Percentiles rank a stretch among this genome's conserved stretches.
phyloP scores from a whole-genome alignment of 2,888 invertebrate genomes.

The Scaptomyza tumidula region DNA sequence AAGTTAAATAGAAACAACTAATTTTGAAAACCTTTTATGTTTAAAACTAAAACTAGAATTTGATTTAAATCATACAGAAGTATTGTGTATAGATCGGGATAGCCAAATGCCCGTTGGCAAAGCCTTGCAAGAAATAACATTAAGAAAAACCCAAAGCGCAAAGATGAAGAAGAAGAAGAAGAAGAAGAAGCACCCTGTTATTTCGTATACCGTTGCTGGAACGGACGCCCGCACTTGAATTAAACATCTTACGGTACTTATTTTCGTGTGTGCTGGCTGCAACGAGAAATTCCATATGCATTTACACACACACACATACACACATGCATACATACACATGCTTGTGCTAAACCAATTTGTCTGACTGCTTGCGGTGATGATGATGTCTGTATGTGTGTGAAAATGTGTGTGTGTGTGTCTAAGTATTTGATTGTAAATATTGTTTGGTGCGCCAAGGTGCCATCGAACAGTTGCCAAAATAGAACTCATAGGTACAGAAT shows the following conservation, averaged over 20 bases:
- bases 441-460: constrained; percentile 37
- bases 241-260: constrained; percentile 67
- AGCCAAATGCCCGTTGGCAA: background rate
- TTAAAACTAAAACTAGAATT: too few relatives aligned
- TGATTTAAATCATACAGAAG: too few relatives aligned
- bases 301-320: constrained; percentile 13
- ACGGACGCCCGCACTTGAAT: constrained; percentile 64
- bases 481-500: too few relatives aligned
- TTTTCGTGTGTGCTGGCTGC: constrained; percentile 41
- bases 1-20: too few relatives aligned
- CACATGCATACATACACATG: constrained; percentile 23
- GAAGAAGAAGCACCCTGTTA: background rate
- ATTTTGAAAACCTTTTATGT: too few relatives aligned
- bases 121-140: background rate
- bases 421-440: constrained; percentile 33
- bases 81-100: too few relatives aligned
- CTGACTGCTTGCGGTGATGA: constrained; percentile 60
- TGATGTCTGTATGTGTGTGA: constrained; percentile 8
- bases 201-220: background rate
- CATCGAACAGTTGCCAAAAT: constrained; percentile 30
- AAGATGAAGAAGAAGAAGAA: background rate
- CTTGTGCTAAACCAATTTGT: constrained; percentile 74
- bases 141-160: background rate
- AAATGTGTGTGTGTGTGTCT: constrained; percentile 11
- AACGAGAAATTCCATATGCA: constrained; percentile 29